Evolutionary conservation across 1,140 invertebrate genomes (phyloP).

Genomic region (Lordiphosa mommai): DNA sequence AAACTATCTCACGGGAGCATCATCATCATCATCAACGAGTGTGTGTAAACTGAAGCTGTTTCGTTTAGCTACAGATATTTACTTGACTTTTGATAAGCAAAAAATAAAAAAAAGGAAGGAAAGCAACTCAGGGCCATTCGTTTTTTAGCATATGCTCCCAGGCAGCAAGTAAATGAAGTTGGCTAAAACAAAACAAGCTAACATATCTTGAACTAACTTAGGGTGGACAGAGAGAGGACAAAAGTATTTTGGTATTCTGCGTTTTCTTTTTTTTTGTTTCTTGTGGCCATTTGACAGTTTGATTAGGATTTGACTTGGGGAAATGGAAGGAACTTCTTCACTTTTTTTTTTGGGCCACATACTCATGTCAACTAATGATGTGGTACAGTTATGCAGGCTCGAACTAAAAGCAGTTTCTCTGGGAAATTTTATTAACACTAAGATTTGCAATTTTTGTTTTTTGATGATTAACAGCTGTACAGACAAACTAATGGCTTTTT

Average conservation of each 20-base stretch:
- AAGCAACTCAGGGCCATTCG: constrained; percentile 36
- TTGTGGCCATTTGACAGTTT: constrained; percentile 24
- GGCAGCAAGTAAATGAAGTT: constrained; percentile 35
- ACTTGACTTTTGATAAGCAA: constrained; percentile 51
- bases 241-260: constrained; percentile 2
- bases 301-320: constrained; percentile 29
- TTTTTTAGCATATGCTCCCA: constrained; percentile 67
- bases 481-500: no score
- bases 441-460: no score
- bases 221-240: background rate
- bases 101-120: constrained; percentile 10
- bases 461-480: no score
- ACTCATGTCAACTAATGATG: no score
- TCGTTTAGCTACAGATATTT: constrained; percentile 64
- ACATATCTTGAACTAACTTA: background rate
- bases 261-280: constrained; percentile 10
- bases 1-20: constrained; percentile 76
- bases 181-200: constrained; percentile 3
- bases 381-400: no score
- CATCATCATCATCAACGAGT: constrained; percentile 36
- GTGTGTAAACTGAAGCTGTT: constrained; percentile 24
- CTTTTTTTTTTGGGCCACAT: no score
- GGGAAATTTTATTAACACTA: no score
- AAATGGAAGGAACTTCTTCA: no score
- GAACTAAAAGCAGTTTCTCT: no score